These are phyloP conservation scores for Etheostoma spectabile DNA, from an alignment of 2,113 vertebrate species.

Conservation along the genomic window DNA sequence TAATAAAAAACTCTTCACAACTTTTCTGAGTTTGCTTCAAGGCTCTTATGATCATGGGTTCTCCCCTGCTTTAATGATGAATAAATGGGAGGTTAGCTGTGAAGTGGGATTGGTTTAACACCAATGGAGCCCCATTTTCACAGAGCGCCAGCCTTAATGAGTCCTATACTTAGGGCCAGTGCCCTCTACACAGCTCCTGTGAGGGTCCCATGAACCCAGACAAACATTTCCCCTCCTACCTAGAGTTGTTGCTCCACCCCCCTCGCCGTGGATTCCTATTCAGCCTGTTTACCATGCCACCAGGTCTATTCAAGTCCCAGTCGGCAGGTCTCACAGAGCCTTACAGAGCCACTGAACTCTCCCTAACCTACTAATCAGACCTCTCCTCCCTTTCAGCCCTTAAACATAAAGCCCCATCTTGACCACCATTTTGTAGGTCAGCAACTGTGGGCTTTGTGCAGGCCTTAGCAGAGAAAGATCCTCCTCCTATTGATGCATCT, in stretches of 20 bases:
- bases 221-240: constrained; percentile 80
- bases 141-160: constrained; percentile 54
- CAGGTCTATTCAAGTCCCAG: constrained; percentile 74
- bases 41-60: constrained; percentile 30
- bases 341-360: constrained; percentile 81
- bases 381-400: constrained; percentile 82
- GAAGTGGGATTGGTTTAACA: constrained; percentile 77
- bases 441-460: constrained; percentile 80
- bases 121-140: constrained; percentile 53
- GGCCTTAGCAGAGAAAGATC: constrained; percentile 74
- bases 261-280: constrained; percentile 70
- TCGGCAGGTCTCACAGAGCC: constrained; percentile 75
- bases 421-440: constrained; percentile 88
- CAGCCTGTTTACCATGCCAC: constrained; percentile 75
- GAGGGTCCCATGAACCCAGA: constrained; percentile 79
- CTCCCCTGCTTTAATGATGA: constrained; percentile 62
- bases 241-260: constrained; percentile 58
- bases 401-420: constrained; percentile 82
- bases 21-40: constrained; percentile 5
- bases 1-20: constrained; percentile 1
- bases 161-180: constrained; percentile 64
- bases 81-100: constrained; percentile 64
- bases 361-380: constrained; percentile 83
- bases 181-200: constrained; percentile 76
- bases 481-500: constrained; percentile 81